A percentile compares a stretch with the other conserved stretches of the same genome.
These are phyloP conservation scores for Onychomys leucogaster DNA, from an alignment of 2,797 vertebrate genomes.

Conservation along the genomic window DNA sequence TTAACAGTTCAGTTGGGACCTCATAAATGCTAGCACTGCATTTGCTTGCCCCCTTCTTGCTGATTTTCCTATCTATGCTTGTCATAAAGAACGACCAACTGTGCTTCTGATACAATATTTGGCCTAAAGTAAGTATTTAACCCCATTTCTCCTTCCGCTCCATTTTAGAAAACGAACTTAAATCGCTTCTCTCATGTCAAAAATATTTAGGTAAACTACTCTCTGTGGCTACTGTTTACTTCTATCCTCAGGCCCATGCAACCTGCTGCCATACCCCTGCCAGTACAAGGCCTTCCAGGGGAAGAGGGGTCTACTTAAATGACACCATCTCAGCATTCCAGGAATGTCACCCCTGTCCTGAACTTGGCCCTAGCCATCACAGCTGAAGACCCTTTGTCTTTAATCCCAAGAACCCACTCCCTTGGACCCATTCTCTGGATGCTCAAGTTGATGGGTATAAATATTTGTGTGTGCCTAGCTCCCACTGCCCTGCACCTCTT, in stretches of 20 bases:
- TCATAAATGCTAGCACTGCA: neutral
- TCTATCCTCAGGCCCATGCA: neutral
- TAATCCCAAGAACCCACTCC: neutral
- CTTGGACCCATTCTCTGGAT: neutral
- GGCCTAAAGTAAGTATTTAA: neutral
- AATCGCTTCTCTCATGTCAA: neutral
- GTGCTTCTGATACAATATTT: neutral
- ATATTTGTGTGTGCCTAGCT: neutral
- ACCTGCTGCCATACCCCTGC: accelerated
- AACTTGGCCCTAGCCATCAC: neutral
- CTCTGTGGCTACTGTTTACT: neutral
- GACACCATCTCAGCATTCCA: neutral
- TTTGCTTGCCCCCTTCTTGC: neutral
- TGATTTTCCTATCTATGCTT: neutral
- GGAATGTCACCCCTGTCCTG: neutral
- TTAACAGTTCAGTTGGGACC: neutral
- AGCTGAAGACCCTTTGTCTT: neutral
- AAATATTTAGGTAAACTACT: neutral
- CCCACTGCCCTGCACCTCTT: neutral
- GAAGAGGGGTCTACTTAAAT: neutral
- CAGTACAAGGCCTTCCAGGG: neutral
- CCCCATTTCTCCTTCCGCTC: neutral
- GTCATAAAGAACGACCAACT: neutral
- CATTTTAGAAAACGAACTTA: neutral
- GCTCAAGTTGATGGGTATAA: neutral